Evolutionary conservation across 1,140 invertebrate species (phyloP).

Genomic region (Papilio helenus): DNA sequence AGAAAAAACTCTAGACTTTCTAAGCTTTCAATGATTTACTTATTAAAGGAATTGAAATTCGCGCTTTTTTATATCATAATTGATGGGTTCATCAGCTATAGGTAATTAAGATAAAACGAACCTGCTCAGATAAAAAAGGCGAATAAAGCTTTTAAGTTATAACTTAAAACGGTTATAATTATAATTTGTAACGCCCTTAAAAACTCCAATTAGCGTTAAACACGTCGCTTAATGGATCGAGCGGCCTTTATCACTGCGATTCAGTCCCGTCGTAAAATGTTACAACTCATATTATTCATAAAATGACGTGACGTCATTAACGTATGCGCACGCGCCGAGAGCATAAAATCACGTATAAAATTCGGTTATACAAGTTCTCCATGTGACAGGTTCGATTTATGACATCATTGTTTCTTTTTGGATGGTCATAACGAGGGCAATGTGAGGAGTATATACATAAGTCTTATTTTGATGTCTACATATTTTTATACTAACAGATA

Average conservation of each 20-base stretch:
- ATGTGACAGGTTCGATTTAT: conserved; percentile 47
- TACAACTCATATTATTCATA: conserved; percentile 56
- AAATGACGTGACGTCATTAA: conserved; percentile 54
- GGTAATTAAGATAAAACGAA: not conserved
- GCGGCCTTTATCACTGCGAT: conserved; percentile 55
- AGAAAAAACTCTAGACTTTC: too few relatives aligned
- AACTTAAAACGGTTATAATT: conserved; percentile 41
- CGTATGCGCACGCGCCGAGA: conserved; percentile 69
- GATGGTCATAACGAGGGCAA: conserved; percentile 12
- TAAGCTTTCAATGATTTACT: not conserved
- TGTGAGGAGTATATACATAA: not conserved
- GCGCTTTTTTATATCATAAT: not conserved
- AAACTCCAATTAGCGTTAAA: conserved; percentile 73
- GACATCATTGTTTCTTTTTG: conserved; percentile 45
- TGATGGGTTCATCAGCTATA: not conserved
- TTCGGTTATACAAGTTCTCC: conserved; percentile 27
- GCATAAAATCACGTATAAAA: conserved; percentile 48
- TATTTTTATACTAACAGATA: not conserved
- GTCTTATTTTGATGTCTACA: not conserved
- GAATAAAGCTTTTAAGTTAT: conserved; percentile 17
- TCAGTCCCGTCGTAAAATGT: conserved; percentile 53
- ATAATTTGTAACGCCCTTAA: conserved; percentile 53
- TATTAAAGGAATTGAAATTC: not conserved
- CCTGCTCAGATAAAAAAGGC: not conserved
- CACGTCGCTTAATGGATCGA: conserved; percentile 55